Evolutionary conservation across 2,797 vertebrate genomes (phyloP), one percentile per base, ranked within the genome.

Genomic region (Naso thynnoides): DNA sequence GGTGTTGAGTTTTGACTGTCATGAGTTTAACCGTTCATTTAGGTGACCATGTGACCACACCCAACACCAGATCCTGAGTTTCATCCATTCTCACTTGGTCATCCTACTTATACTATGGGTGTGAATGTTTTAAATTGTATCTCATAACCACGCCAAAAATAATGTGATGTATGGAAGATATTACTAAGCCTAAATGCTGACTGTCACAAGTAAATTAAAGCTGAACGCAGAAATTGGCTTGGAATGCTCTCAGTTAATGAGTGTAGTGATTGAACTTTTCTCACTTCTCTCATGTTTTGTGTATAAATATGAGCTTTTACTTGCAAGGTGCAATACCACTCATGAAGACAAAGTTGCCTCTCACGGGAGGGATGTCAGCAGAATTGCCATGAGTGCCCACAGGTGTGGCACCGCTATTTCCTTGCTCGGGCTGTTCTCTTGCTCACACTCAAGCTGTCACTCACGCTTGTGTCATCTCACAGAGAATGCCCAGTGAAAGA

Each of bases 381-480:
- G 58, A 42, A 27, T 70, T 11, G 3, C 23, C 6, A 4, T 0
- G 3, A 70, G 44, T 33, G 70, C 64, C 60, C 24, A 21, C 3
- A 1, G 58, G 56, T 65, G 50, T 58, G 57, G 63, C 44, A 54
- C 45, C 29, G 61, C 64, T 78, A 52, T 82, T 78, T 79, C 33
- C 39, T 54, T 33, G 52, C 53, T 56, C 7, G 8, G 45, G 27
- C 39, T 65, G 42, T 77, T 78, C 39, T 60, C 52, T 47, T 47
- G 45, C 48, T 74, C 57, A 77, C 70, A 70, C 50, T 83, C 50
- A 47, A 45, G 29, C 27, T 71, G 78, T 72, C 84, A 74, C 39
- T 78, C 49, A 59, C 16, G 41, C 47, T 44, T 36, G 57, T 53
- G 39, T 68, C 74, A 54, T 67, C 68, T 76, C 49, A 68, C 49